A percentile compares a stretch with the other conserved stretches of the same genome.
These are phyloP conservation scores for Murina feae DNA, from an alignment of 2,113 vertebrate genomes.

Conservation along the genomic window DNA sequence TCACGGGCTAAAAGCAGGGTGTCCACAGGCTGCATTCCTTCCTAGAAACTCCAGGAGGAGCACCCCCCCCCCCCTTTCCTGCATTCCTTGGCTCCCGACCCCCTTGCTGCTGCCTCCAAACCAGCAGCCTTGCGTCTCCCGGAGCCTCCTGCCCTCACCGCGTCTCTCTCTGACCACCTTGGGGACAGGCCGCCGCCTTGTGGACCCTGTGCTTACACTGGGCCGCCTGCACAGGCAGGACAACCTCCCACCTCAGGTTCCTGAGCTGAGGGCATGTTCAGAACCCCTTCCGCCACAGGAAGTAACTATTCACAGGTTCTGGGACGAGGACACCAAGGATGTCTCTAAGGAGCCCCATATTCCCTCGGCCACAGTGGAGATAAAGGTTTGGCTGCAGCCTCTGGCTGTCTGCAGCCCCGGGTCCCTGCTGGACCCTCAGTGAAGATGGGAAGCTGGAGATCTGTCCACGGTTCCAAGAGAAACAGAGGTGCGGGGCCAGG, in stretches of 20 bases:
- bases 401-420: not conserved
- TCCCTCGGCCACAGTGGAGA: no score
- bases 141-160: not conserved
- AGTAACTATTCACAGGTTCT: not conserved
- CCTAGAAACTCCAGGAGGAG: not conserved
- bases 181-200: not conserved
- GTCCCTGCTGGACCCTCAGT: not conserved
- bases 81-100: not conserved
- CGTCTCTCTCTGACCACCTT: not conserved
- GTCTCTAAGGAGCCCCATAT: not conserved
- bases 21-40: not conserved
- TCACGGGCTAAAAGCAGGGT: slow-evolving; percentile 10
- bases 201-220: not conserved
- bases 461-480: not conserved
- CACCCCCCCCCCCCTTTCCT: not conserved
- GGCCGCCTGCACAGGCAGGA: not conserved
- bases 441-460: not conserved
- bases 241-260: not conserved
- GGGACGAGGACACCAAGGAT: fast-evolving
- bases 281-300: not conserved
- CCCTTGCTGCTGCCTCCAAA: not conserved
- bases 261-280: not conserved
- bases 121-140: not conserved
- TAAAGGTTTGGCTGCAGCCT: not conserved
- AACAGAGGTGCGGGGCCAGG: not conserved